Evolutionary conservation across 1,140 invertebrate species (phyloP).

Genomic region (Patella vulgata): DNA sequence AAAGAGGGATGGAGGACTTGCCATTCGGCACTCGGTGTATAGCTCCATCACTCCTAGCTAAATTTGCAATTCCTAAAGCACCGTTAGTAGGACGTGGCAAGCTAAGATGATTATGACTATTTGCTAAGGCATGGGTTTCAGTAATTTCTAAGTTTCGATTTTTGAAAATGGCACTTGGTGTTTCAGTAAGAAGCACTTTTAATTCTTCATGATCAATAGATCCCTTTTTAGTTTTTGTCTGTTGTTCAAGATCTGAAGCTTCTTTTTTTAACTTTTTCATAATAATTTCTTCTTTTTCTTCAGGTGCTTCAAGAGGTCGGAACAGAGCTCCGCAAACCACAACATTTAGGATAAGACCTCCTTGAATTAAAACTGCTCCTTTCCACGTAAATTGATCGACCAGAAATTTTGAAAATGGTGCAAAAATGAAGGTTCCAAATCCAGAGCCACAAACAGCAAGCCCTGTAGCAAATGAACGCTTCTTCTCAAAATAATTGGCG

Average conservation of each 20-base stretch:
- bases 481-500: slow-evolving; percentile 93
- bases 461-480: slow-evolving; percentile 88
- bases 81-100: no score
- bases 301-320: slow-evolving; percentile 72
- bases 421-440: slow-evolving; percentile 61
- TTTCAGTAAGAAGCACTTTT: slow-evolving; percentile 13
- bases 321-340: slow-evolving; percentile 81
- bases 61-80: background rate
- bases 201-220: slow-evolving; percentile 7
- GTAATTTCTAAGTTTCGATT: no score
- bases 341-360: slow-evolving; percentile 82
- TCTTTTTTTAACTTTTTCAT: slow-evolving; percentile 2
- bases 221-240: background rate
- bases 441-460: slow-evolving; percentile 73
- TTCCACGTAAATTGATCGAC: slow-evolving; percentile 56
- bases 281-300: background rate
- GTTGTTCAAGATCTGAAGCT: background rate
- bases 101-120: no score
- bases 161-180: no score
- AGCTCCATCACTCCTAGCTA: slow-evolving; percentile 40
- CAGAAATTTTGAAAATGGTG: slow-evolving; percentile 52
- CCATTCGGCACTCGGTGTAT: slow-evolving; percentile 20
- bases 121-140: no score
- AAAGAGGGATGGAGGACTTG: background rate
- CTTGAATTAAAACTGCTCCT: slow-evolving; percentile 80